phyloP scores from a whole-genome alignment of 2,797 vertebrate genomes.

The Numenius phaeopus region DNA sequence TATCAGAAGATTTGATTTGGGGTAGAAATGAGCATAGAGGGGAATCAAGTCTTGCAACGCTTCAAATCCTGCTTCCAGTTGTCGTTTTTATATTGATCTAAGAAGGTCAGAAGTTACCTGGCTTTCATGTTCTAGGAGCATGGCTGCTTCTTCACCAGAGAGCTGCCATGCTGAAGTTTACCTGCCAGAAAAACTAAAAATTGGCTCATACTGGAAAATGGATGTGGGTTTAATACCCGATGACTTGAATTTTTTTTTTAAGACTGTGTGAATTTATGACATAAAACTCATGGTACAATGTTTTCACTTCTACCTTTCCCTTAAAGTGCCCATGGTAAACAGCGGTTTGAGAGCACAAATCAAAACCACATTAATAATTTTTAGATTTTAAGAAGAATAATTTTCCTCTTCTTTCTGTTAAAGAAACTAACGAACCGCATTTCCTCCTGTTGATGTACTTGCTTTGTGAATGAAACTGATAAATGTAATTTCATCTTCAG shows the following conservation, averaged over 20 bases:
- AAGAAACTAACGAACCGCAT: neutral
- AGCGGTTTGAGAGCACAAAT: neutral
- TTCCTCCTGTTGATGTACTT: neutral
- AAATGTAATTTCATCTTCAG: neutral
- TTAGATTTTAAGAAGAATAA: neutral
- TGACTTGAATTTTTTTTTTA: neutral
- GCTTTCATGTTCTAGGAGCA: accelerated
- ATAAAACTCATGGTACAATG: neutral
- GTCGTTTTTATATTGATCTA: neutral
- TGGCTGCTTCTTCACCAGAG: neutral
- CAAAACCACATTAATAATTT: neutral
- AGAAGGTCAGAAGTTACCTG: neutral
- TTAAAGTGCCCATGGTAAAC: neutral
- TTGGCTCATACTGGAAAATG: neutral
- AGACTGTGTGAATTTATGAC: neutral
- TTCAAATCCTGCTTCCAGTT: neutral
- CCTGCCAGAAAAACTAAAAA: neutral
- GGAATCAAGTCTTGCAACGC: neutral
- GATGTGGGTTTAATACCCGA: neutral
- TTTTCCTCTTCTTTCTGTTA: neutral
- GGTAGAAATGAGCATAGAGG: neutral
- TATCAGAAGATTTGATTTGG: neutral
- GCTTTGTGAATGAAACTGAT: neutral
- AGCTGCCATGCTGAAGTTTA: neutral
- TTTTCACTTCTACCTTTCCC: neutral